Conservation (phyloP, 2,888 invertebrate species). For the Mythimna loreyi region DNA sequence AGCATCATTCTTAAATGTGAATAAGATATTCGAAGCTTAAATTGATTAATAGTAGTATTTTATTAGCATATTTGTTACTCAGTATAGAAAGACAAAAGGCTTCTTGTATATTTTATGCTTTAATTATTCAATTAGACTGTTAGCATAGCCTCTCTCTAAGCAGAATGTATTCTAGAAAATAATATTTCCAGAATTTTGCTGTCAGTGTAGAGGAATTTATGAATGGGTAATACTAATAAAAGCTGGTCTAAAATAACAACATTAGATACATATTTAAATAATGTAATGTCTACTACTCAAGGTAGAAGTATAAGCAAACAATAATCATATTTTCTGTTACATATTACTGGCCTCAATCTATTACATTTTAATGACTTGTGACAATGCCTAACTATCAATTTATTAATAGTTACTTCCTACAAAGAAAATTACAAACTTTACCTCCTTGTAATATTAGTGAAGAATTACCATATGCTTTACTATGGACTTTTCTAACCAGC, state of each 20-base stretch:
- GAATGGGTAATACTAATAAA: neutral
- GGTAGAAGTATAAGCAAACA: neutral
- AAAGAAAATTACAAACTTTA: too few species aligned
- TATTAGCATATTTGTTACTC: neutral
- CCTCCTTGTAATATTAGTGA: too few species aligned
- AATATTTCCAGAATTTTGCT: neutral
- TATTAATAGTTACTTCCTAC: conserved; percentile 1
- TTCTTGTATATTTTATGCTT: neutral
- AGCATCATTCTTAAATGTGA: neutral
- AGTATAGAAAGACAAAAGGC: neutral
- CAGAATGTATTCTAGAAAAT: neutral
- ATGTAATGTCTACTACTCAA: conserved; percentile 2
- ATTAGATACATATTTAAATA: neutral
- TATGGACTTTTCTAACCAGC: conserved; percentile 14
- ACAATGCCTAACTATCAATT: conserved; percentile 8
- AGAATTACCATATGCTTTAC: neutral
- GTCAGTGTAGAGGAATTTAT: neutral
- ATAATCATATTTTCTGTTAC: neutral
- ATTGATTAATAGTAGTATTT: neutral
- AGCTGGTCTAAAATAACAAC: neutral
- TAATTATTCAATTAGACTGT: too few species aligned
- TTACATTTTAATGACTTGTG: conserved; percentile 23
- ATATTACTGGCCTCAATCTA: conserved; percentile 7
- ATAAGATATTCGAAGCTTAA: neutral
- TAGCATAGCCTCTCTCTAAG: neutral